phyloP scores from a whole-genome alignment of 1,140 invertebrate genomes.

The Nixonia krombeini region DNA sequence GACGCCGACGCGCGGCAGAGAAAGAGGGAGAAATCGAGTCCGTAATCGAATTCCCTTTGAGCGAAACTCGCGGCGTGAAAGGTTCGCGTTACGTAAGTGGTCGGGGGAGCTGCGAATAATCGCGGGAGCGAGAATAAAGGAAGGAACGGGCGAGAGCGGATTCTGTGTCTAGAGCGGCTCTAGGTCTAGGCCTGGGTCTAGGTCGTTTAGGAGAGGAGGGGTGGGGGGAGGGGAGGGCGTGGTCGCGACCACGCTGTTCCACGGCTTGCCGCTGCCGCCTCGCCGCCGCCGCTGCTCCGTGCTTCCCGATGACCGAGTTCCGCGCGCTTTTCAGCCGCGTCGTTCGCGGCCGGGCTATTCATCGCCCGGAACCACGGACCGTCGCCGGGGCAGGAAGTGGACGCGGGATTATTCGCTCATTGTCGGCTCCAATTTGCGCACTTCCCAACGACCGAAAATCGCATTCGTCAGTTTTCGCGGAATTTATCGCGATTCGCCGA shows the following conservation, averaged over 20 bases:
- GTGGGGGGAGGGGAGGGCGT: slow-evolving; percentile 35
- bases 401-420: slow-evolving; percentile 12
- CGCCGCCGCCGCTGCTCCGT: slow-evolving; percentile 21
- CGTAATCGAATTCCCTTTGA: slow-evolving; percentile 31
- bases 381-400: slow-evolving; percentile 34
- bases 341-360: neutral
- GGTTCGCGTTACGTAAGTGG: slow-evolving; percentile 35
- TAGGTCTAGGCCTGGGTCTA: slow-evolving; percentile 69
- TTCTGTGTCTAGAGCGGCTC: slow-evolving; percentile 51
- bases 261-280: too few species aligned
- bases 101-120: slow-evolving; percentile 30
- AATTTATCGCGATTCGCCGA: neutral
- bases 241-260: slow-evolving; percentile 44
- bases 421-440: neutral
- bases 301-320: slow-evolving; percentile 55
- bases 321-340: slow-evolving; percentile 29
- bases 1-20: neutral
- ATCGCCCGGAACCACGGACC: slow-evolving; percentile 44
- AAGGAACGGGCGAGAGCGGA: slow-evolving; percentile 46
- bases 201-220: slow-evolving; percentile 52
- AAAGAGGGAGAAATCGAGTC: slow-evolving; percentile 11
- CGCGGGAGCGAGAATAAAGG: slow-evolving; percentile 53
- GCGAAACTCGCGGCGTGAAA: slow-evolving; percentile 11
- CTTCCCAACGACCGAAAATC: too few species aligned
- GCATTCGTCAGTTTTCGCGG: neutral